Percentiles rank a stretch among this genome's conserved stretches.
These are phyloP conservation scores for Periplaneta americana DNA, from an alignment of 1,140 invertebrate genomes.

Conservation along the genomic window DNA sequence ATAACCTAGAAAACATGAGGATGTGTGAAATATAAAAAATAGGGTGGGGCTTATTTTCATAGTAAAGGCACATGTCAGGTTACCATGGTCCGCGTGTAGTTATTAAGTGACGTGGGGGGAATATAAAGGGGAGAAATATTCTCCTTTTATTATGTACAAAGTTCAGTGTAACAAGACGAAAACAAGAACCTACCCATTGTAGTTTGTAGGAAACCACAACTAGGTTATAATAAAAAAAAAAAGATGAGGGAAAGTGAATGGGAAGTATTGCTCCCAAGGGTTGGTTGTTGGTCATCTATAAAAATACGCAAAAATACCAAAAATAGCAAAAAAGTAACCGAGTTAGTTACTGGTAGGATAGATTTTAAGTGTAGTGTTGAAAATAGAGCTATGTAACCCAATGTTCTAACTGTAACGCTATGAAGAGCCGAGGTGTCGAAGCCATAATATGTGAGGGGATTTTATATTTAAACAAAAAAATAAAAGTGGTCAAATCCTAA, in stretches of 20 bases:
- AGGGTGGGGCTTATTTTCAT: constrained; percentile 20
- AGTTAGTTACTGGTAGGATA: constrained; percentile 11
- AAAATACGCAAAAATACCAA: constrained; percentile 16
- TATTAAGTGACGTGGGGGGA: constrained; percentile 9
- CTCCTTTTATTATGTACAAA: constrained; percentile 16
- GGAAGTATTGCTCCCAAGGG: background rate
- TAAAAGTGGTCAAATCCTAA: background rate
- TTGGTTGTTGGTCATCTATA: constrained; percentile 17
- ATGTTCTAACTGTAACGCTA: constrained; percentile 14
- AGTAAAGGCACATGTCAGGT: constrained; percentile 6
- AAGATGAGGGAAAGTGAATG: background rate
- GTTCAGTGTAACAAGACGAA: constrained; percentile 15
- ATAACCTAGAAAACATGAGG: constrained; percentile 6
- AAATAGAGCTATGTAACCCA: constrained; percentile 16
- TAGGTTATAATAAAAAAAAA: constrained; percentile 2
- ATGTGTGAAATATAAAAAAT: constrained; percentile 16
- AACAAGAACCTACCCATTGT: constrained; percentile 8
- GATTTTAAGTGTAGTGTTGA: constrained; percentile 19
- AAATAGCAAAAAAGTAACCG: constrained; percentile 13
- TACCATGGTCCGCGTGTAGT: constrained; percentile 11
- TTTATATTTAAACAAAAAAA: background rate
- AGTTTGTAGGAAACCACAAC: constrained; percentile 14
- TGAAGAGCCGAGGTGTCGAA: constrained; percentile 13
- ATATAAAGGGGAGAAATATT: constrained; percentile 1
- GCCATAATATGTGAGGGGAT: constrained; percentile 2